Evolutionary conservation across 2,113 vertebrate species (phyloP), one percentile per base, ranked within the genome.

Genomic region (Sander vitreus): DNA sequence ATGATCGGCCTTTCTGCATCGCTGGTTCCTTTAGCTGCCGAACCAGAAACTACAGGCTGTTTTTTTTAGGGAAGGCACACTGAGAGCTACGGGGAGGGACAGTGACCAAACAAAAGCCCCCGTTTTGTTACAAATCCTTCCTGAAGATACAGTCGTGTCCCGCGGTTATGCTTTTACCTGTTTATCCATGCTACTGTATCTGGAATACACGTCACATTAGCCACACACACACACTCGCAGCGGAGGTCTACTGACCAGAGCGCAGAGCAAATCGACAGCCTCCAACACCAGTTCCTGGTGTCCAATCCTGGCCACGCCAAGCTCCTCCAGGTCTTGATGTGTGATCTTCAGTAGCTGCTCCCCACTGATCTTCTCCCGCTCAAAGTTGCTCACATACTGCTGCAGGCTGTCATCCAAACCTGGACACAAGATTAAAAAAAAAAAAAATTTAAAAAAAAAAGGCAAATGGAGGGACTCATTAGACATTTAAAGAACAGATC

Each of bases 281-380:
- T 99, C 98, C 85, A 99, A 89, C 83, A 99, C 97, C 54, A 99
- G 95, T 57, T 99, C 98, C 92, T 99, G 98, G 88, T 99, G 98
- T 83, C 98, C 98, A 0, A 99, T 99, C 6, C 98, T 95, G 3
- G 97, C 95, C 77, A 99, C 96, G 1, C 98, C 98, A 16, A 99
- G 94, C 68, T 99, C 98, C 94, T 99, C 98, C 23, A 99, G 96
- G 80, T 99, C 98, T 91, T 99, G 98, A 73, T 99, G 98, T 1
- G 97, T 97, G 91, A 99, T 98, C 93, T 97, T 97, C 74, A 99
- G 92, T 54, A 99, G 94, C 85, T 99, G 97, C 62, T 98, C 98
- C 13, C 98, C 98, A 0, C 97, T 97, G 87, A 99, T 99, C 95
- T 99, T 99, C 93, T 99, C 98, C 51, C 95, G 93, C 90, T 99